A percentile compares a stretch with the other conserved stretches of the same genome.
phyloP scores from a whole-genome alignment of 1,140 invertebrate genomes.

The Tetraneura akinire region DNA sequence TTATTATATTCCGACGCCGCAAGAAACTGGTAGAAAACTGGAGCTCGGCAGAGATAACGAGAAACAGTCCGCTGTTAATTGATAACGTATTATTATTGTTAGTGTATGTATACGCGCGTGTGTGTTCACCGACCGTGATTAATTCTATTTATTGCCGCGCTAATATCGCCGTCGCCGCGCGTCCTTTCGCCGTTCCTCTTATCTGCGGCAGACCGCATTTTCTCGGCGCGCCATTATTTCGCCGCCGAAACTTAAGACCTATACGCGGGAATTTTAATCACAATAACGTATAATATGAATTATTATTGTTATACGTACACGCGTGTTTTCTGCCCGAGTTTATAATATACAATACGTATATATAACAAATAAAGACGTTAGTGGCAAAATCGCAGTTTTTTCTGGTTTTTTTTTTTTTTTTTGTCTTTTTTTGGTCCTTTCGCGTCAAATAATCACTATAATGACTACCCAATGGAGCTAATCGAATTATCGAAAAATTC shows the following conservation, averaged over 20 bases:
- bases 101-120: background rate
- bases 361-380: no score
- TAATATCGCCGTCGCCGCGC: conserved; percentile 19
- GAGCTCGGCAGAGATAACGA: conserved; percentile 22
- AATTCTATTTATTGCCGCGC: conserved; percentile 47
- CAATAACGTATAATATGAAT: conserved; percentile 44
- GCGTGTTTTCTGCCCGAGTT: no score
- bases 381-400: no score
- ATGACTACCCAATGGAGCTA: no score
- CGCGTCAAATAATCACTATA: no score
- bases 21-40: no score
- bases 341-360: no score
- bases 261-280: conserved; percentile 44
- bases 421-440: no score
- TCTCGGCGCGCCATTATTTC: conserved; percentile 10
- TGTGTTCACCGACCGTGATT: conserved; percentile 41
- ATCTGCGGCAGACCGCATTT: conserved; percentile 46
- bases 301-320: no score
- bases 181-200: conserved; percentile 22
- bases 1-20: background rate
- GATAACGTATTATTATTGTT: background rate
- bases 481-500: no score
- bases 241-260: conserved; percentile 12
- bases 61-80: conserved; percentile 18
- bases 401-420: no score